A percentile compares a stretch with the other conserved stretches of the same genome.
These are phyloP conservation scores for Dasysyrphus albostriatus DNA, from an alignment of 2,888 invertebrate species.

Conservation along the genomic window DNA sequence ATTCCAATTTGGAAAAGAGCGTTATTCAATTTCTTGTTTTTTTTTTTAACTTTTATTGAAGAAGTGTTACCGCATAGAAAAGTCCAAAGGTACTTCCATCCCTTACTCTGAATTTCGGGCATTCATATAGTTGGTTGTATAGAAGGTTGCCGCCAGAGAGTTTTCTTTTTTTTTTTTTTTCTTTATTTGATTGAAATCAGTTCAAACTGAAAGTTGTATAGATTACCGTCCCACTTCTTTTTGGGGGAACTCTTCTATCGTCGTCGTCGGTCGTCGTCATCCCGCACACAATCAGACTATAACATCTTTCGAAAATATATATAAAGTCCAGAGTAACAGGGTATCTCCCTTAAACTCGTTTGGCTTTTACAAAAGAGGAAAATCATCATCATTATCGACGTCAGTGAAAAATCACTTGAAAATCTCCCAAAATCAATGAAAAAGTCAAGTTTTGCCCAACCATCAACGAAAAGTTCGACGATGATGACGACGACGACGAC, in stretches of 20 bases:
- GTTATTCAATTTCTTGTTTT: constrained; percentile 40
- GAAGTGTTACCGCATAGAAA: constrained; percentile 57
- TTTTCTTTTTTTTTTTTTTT: constrained; percentile 40
- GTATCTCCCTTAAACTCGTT: constrained; percentile 27
- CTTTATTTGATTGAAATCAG: constrained; percentile 66
- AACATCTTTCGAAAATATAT: constrained; percentile 29
- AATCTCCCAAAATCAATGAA: constrained; percentile 71
- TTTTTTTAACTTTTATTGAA: constrained; percentile 10
- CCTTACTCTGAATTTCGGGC: background rate
- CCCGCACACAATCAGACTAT: constrained; percentile 20
- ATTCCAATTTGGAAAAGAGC: constrained; percentile 70
- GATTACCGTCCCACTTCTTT: constrained; percentile 38
- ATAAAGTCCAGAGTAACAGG: constrained; percentile 32
- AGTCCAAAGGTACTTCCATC: background rate
- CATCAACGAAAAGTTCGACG: constrained; percentile 9
- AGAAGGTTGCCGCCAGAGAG: background rate
- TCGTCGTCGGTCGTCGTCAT: background rate
- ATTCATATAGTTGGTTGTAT: background rate
- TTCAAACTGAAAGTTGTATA: constrained; percentile 61
- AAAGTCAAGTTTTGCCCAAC: constrained; percentile 24
- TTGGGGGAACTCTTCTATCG: background rate
- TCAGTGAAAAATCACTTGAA: constrained; percentile 75
- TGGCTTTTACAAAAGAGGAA: constrained; percentile 45
- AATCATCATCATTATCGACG: constrained; percentile 74
- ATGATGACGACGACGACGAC: background rate